Evolutionary conservation across 2,113 vertebrate species (phyloP).

Genomic region (Rhabdomys dilectus): DNA sequence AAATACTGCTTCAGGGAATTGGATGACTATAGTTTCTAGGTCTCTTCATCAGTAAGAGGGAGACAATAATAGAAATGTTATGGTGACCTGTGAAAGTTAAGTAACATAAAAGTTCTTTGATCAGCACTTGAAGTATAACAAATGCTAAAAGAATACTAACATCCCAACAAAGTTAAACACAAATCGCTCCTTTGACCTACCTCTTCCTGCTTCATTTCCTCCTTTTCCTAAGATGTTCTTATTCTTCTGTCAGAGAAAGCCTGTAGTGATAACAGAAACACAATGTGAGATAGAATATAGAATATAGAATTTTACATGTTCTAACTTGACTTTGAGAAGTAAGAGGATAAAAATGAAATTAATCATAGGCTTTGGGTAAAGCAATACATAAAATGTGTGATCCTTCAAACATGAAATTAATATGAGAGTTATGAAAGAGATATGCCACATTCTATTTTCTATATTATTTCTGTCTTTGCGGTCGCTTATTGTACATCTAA

Average conservation of each 20-base stretch:
- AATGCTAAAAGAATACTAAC: not conserved
- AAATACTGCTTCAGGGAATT: not conserved
- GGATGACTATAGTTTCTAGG: not conserved
- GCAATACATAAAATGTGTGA: not conserved
- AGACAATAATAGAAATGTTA: not conserved
- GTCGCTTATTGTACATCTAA: accelerated
- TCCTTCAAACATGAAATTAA: not conserved
- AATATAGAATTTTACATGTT: not conserved
- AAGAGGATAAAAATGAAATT: not conserved
- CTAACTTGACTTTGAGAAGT: not conserved
- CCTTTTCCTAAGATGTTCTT: not conserved
- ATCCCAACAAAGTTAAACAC: not conserved
- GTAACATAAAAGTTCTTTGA: not conserved
- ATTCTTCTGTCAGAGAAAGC: not conserved
- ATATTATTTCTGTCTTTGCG: not conserved
- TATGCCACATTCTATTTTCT: not conserved
- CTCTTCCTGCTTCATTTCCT: not conserved
- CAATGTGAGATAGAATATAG: not conserved
- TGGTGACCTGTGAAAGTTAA: not conserved
- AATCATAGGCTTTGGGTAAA: not conserved
- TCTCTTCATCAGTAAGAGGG: not conserved
- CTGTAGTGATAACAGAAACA: not conserved
- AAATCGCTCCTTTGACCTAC: not conserved
- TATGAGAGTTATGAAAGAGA: not conserved
- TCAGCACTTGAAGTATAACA: not conserved